Evolutionary conservation across 2,888 invertebrate species (phyloP).

Genomic region (Diplazon laetatorius): DNA sequence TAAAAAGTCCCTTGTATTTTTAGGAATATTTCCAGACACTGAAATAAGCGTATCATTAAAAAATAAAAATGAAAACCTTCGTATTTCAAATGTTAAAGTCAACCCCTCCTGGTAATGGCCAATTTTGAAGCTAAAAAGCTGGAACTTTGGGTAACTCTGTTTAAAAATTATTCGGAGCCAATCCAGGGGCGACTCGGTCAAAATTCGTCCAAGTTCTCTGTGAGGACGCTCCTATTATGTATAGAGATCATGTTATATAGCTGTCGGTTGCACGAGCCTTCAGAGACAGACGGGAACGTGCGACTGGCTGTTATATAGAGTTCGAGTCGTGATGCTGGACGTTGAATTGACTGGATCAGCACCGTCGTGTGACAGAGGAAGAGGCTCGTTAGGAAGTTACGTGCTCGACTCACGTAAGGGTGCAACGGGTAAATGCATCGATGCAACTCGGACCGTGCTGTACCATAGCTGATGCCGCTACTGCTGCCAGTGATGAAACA

Average conservation of each 20-base stretch:
- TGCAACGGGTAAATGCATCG: constrained; percentile 34
- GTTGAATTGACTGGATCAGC: constrained; percentile 58
- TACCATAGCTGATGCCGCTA: constrained; percentile 8
- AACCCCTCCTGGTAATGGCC: no score
- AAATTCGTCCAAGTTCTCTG: no score
- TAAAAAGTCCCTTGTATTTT: no score
- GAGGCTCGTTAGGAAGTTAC: constrained; percentile 74
- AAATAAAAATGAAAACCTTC: no score
- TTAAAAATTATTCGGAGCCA: no score
- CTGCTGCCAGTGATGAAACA: not conserved
- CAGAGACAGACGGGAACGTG: constrained; percentile 11
- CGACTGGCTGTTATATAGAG: not conserved
- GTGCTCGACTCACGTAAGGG: constrained; percentile 65
- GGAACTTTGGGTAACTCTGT: no score
- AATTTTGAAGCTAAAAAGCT: no score
- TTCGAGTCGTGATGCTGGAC: constrained; percentile 10
- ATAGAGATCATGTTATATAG: not conserved
- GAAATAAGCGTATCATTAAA: no score
- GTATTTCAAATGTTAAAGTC: no score
- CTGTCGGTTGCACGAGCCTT: constrained; percentile 8
- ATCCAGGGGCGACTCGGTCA: no score
- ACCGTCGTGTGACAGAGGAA: constrained; percentile 72
- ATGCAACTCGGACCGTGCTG: constrained; percentile 41
- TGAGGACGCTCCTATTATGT: not conserved
- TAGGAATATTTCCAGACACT: no score